Base-by-base conservation (phyloP, 2,797 vertebrate species). In the Pitangus sulphuratus region DNA sequence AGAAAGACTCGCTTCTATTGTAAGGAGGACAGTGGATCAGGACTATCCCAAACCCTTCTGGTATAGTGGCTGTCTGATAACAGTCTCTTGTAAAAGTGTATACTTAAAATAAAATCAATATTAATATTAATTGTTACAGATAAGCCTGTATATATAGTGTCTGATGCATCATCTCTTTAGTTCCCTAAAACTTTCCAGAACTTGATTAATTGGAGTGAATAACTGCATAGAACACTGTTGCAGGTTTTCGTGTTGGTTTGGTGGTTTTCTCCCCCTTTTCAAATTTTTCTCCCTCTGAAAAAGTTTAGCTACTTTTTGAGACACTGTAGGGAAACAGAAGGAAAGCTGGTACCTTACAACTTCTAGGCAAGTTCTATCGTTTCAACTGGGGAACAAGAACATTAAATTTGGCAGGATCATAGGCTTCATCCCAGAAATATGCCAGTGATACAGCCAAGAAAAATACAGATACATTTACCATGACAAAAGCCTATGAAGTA, bases 211-310 rank as follows among this genome's bases (percentile, higher is more conserved):
- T 56, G 35, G 3, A 45, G 17, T 19, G 18, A 47, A 40, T 37
- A 56, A 21, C 18, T 64, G 37, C 17, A 65, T 7, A 56, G 25
- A 76, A 40, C 28, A 26, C 8, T 21, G 7, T 12, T 35, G 12
- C 11, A 4, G 10, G 2, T 6, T 31, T 40, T 30, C 60, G 6
- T 18, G 4, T 19, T 53, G 31, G 12, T 61, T 40, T 61, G 19
- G 39, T 61, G 5, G 25, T 37, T 15, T 11, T 10, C 2, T 2
- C 3, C 3, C 4, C 8, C 4, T 11, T 33, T 70, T 78, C 8
- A 53, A 51, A n/a, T 72, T 90, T 77, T 12, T 35, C 44, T 10
- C n/a, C 6, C 48, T 48, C 20, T 80, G 17, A 20, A 44, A 48
- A 58, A 57, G 14, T 79, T 84, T 68, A 76, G 18, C 47, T 69